Evolutionary conservation across 2,113 vertebrate species (phyloP), one percentile per base, ranked within the genome.

Genomic region (Megaptera novaeangliae): DNA sequence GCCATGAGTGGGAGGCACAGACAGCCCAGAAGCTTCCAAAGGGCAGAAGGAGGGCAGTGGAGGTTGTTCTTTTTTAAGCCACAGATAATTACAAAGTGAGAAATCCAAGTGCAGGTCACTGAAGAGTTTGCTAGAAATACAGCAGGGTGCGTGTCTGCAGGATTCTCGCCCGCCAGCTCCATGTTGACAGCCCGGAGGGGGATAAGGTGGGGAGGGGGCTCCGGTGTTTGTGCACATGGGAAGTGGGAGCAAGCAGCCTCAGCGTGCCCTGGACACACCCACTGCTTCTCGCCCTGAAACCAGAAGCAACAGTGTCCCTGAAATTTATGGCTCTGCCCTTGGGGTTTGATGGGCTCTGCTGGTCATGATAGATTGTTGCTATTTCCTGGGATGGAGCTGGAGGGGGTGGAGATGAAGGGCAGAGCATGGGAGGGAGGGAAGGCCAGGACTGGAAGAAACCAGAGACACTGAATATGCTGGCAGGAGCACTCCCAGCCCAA

Each of bases 281-380:
- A 23, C 36, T 1, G 0, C 29, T 31, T 31, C 41, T n/a, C 55
- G 69, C 92, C 86, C 75, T 31, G n/a, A 27, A 81, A 15, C 81
- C 86, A 85, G 83, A 29, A 82, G 61, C 88, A 13, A 29, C 74
- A 9, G 27, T 39, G 80, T 61, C 75, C 61, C 84, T 78, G 90
- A 77, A 71, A 96, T 36, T 55, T 36, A 82, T 7, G 89, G 75
- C 71, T 55, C 44, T 71, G 85, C 87, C 90, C 36, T 18, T 17
- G 88, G 82, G 80, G 41, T 75, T 55, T 64, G 95, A 95, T 46
- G 71, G 86, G 96, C 61, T 92, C 96, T 1, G 31, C 31, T 21
- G 82, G 52, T 20, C 75, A 29, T 95, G 96, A 96, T 63, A 55
- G 83, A 96, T 91, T 9, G 90, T 44, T 36, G 92, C 75, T 69